These are phyloP conservation scores for Potamarius usumacintae DNA, from an alignment of 2,113 vertebrate species.

Conservation along the genomic window DNA sequence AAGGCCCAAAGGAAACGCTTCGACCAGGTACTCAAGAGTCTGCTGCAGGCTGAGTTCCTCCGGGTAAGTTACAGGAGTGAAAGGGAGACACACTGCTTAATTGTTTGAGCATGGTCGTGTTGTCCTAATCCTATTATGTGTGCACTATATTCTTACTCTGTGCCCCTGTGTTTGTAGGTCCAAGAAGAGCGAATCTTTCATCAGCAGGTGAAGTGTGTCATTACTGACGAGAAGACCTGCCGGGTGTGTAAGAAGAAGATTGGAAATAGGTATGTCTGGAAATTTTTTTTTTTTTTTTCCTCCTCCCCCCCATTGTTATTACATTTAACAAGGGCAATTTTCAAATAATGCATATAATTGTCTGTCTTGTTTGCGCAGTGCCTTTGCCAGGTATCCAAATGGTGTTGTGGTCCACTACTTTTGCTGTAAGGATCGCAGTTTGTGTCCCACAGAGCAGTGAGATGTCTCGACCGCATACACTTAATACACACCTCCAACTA, in stretches of 20 bases:
- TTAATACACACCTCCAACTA: neutral
- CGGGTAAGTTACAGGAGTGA: conserved; percentile 71
- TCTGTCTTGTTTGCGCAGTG: conserved; percentile 70
- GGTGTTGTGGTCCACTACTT: conserved; percentile 97
- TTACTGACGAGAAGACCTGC: conserved; percentile 97
- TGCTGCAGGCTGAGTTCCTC: conserved; percentile 95
- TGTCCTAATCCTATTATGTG: neutral
- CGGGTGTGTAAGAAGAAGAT: conserved; percentile 98
- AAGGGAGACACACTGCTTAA: neutral
- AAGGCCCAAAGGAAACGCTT: conserved; percentile 91
- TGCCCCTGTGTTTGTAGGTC: conserved; percentile 71
- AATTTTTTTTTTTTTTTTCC: neutral
- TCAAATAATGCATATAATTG: neutral
- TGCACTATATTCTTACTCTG: neutral
- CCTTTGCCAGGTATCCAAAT: conserved; percentile 95
- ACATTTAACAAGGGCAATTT: neutral
- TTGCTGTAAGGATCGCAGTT: conserved; percentile 91
- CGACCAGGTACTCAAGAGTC: conserved; percentile 95
- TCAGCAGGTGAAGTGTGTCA: conserved; percentile 97
- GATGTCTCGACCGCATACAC: neutral
- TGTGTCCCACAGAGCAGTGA: conserved; percentile 85
- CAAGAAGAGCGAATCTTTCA: conserved; percentile 96
- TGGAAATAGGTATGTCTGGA: conserved; percentile 84
- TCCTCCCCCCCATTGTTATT: too few relatives aligned
- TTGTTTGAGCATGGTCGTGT: neutral